A percentile compares a stretch with the other conserved stretches of the same genome.
phyloP scores from a whole-genome alignment of 2,113 vertebrate genomes.

The Platichthys stellatus region DNA sequence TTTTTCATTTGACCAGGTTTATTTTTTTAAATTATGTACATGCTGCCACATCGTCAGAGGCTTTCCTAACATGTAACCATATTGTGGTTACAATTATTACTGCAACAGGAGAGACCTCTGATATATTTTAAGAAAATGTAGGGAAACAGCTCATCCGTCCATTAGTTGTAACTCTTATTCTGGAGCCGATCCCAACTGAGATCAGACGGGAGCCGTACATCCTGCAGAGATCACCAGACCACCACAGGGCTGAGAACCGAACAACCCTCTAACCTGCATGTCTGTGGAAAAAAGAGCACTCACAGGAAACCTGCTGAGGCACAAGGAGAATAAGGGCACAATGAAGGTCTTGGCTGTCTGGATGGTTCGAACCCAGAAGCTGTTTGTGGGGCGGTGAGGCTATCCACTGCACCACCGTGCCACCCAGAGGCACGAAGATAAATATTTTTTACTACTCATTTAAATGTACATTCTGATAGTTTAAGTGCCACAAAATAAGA shows the following conservation, averaged over 20 bases:
- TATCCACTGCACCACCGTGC: too few relatives aligned
- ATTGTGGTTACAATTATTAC: background rate
- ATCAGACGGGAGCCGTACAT: background rate
- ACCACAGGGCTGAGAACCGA: background rate
- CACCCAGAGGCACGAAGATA: too few relatives aligned
- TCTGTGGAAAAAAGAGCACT: too few relatives aligned
- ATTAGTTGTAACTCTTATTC: background rate
- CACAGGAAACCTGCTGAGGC: too few relatives aligned
- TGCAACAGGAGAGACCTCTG: background rate
- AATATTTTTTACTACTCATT: too few relatives aligned
- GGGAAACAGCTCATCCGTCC: background rate
- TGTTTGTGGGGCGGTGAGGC: too few relatives aligned
- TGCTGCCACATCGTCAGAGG: background rate
- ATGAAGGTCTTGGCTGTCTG: too few relatives aligned
- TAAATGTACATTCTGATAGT: too few relatives aligned
- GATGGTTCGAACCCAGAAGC: too few relatives aligned
- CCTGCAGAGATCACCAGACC: background rate
- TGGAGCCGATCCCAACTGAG: background rate
- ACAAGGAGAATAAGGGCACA: too few relatives aligned
- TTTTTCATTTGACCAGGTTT: background rate
- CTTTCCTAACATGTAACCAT: background rate
- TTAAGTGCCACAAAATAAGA: too few relatives aligned
- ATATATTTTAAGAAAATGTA: background rate
- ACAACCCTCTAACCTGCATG: too few relatives aligned
- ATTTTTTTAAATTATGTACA: slow-evolving; percentile 9